Conservation (phyloP, 1,140 invertebrate species). For the Eulimnadia texana region DNA sequence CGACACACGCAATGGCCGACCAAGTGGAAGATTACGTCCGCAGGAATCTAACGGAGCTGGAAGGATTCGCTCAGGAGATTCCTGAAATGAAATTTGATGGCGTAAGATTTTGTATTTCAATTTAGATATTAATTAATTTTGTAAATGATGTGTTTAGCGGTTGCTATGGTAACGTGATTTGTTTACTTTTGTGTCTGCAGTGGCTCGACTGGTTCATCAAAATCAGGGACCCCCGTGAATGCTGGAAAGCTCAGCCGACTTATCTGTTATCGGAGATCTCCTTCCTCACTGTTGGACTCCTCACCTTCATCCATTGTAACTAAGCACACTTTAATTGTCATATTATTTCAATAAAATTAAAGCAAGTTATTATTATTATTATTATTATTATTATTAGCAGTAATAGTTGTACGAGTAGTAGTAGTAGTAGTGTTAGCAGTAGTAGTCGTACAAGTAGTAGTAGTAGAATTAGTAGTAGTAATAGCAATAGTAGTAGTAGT, state of each 20-base stretch:
- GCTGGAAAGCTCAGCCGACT: constrained; percentile 42
- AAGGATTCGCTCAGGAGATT: constrained; percentile 9
- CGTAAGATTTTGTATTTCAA: constrained; percentile 4
- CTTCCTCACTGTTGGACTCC: constrained; percentile 36
- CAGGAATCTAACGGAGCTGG: constrained; percentile 12
- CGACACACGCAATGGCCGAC: neutral
- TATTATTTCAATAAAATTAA: neutral
- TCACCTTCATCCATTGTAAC: constrained; percentile 25
- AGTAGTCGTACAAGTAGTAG: too few relatives aligned
- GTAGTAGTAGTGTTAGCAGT: too few relatives aligned
- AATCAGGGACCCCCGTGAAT: constrained; percentile 30
- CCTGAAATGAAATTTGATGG: constrained; percentile 9
- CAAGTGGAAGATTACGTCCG: constrained; percentile 4
- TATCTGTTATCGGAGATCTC: constrained; percentile 39
- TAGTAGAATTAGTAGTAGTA: too few relatives aligned
- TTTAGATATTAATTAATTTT: neutral
- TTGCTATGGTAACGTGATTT: neutral
- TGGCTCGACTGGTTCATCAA: constrained; percentile 36
- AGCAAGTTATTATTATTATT: neutral
- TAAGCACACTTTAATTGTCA: neutral
- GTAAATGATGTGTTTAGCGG: neutral
- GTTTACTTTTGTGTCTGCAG: neutral
- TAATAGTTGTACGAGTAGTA: too few relatives aligned
- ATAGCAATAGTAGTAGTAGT: too few relatives aligned
- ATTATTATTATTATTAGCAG: too few relatives aligned